These are phyloP conservation scores for Eufriesea mexicana DNA, from an alignment of 1,140 invertebrate species.

Conservation along the genomic window DNA sequence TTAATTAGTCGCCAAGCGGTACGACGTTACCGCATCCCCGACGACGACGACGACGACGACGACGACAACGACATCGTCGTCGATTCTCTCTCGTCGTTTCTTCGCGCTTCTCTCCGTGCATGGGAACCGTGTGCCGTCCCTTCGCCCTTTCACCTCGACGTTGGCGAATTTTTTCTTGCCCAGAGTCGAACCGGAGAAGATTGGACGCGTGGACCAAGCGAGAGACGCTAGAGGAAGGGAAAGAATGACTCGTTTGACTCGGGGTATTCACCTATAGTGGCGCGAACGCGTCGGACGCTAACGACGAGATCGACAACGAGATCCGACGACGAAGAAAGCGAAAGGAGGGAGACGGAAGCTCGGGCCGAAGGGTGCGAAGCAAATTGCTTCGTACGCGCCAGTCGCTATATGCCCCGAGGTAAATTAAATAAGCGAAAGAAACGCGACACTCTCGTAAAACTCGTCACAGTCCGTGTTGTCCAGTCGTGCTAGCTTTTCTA, in stretches of 20 bases:
- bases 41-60: too few relatives aligned
- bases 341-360: not conserved
- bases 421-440: conserved; percentile 49
- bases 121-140: too few relatives aligned
- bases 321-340: not conserved
- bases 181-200: too few relatives aligned
- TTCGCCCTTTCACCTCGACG: too few relatives aligned
- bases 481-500: conserved; percentile 38
- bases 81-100: conserved; percentile 36
- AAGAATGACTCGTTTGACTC: too few relatives aligned
- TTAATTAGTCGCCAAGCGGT: conserved; percentile 72
- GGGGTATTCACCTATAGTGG: not conserved
- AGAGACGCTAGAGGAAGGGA: too few relatives aligned
- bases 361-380: not conserved
- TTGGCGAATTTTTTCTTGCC: conserved; percentile 27
- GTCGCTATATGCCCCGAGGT: conserved; percentile 28
- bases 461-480: not conserved
- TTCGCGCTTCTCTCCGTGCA: too few relatives aligned
- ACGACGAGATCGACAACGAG: not conserved
- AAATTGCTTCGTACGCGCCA: conserved; percentile 30
- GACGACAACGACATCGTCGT: too few relatives aligned
- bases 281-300: not conserved
- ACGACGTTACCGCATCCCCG: conserved; percentile 37
- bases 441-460: conserved; percentile 45
- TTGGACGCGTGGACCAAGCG: too few relatives aligned